Evolutionary conservation across 1,140 invertebrate species (phyloP), one percentile per base, ranked within the genome.

Genomic region (Zophobas morio): DNA sequence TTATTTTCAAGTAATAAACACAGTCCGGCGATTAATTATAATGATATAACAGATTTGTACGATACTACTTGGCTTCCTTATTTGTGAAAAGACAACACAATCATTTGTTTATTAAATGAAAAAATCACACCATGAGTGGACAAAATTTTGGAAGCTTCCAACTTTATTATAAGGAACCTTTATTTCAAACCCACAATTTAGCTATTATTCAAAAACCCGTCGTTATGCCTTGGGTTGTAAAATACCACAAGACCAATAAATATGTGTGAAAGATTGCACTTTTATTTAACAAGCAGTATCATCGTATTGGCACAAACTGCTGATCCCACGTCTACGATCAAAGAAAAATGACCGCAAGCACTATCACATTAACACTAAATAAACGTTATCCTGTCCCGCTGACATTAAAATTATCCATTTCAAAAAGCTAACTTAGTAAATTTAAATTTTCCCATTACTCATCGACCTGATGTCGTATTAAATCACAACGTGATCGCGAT

Each of bases 371-470:
- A 46, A 8, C 42, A 46, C 6, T 46, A 46, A 4, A 46, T 46
- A 46, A 8, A 4, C 42, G 42, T 46, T 3, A 8, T 46, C 3
- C n/a, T 51, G 49, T 51, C n/a, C 49, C 49, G 49, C 20, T 51
- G 49, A 51, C 49, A 51, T 6, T 51, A n/a, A 20, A 20, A 51
- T 51, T 51, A n/a, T 32, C 1, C 35, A 66, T 66, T 66, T 42
- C n/a, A 20, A 60, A 60, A 60, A 20, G 20, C 20, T 20, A 20
- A 6, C 35, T 60, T 60, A 36, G 36, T 57, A 57, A 32, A 57
- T 60, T 60, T 66, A 66, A 66, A 66, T 66, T 42, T 66, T 66
- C 20, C 37, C 5, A 66, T 66, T 66, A 66, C 60, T 66, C 60
- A 66, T 60, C 60, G 39, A 39, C n/a, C 34, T 33, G 20, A 56